These are phyloP conservation scores for Stegophylla sp. DNA, from an alignment of 2,888 invertebrate genomes.

Conservation along the genomic window DNA sequence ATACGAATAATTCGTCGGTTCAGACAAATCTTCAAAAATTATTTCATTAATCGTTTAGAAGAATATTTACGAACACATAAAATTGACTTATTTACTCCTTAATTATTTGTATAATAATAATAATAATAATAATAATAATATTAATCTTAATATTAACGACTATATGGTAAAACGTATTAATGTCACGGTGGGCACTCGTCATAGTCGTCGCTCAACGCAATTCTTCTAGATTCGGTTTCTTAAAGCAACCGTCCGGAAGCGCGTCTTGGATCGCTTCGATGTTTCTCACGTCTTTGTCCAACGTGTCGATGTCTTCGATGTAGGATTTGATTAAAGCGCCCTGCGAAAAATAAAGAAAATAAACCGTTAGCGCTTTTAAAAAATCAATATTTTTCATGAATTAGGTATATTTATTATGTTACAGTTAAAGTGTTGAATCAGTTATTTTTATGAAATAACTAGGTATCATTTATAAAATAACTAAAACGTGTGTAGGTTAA, in stretches of 20 bases:
- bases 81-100: slow-evolving; percentile 29
- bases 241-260: slow-evolving; percentile 82
- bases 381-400: too few relatives aligned
- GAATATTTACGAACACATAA: slow-evolving; percentile 37
- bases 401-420: too few relatives aligned
- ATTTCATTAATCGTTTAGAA: slow-evolving; percentile 16
- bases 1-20: not conserved
- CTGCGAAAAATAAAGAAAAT: slow-evolving; percentile 63
- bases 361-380: too few relatives aligned
- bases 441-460: too few relatives aligned
- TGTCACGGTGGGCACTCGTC: not conserved
- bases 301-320: slow-evolving; percentile 75
- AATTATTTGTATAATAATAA: not conserved
- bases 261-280: slow-evolving; percentile 81
- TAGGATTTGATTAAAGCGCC: slow-evolving; percentile 80
- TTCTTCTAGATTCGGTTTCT: slow-evolving; percentile 75
- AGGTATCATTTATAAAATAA: too few relatives aligned
- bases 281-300: slow-evolving; percentile 80
- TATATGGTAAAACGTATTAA: slow-evolving; percentile 37
- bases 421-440: too few relatives aligned
- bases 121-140: too few relatives aligned
- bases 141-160: slow-evolving; percentile 41
- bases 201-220: not conserved
- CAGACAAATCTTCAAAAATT: not conserved
- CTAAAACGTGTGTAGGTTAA: too few relatives aligned